A percentile compares a stretch with the other conserved stretches of the same genome.
Conservation (phyloP, 2,888 invertebrate species). For the Ceramica pisi region DNA sequence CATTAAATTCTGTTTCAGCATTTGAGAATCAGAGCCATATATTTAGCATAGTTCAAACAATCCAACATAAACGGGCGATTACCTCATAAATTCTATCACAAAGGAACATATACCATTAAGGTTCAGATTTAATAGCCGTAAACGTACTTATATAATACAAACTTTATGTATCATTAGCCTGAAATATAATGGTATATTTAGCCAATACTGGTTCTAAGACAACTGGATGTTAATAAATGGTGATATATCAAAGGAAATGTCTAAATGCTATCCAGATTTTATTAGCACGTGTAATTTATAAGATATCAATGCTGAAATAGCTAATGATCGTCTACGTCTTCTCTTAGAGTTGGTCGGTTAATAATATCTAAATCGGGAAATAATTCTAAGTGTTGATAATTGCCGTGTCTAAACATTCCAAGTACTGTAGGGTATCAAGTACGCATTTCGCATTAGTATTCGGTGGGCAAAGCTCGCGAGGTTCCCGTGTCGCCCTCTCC, state of each 20-base stretch:
- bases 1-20: constrained; percentile 42
- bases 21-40: constrained; percentile 47
- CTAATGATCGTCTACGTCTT: constrained; percentile 1
- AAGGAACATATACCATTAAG: constrained; percentile 47
- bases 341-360: background rate
- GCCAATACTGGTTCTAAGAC: constrained; percentile 15
- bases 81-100: constrained; percentile 53
- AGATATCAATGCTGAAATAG: constrained; percentile 7
- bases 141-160: constrained; percentile 20
- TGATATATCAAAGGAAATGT: constrained; percentile 33
- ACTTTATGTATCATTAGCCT: constrained; percentile 29
- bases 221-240: constrained; percentile 15
- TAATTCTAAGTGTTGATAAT: background rate
- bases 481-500: constrained; percentile 44
- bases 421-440: constrained; percentile 30
- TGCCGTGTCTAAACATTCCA: constrained; percentile 28
- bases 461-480: constrained; percentile 31
- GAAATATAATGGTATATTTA: constrained; percentile 38
- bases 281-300: constrained; percentile 12
- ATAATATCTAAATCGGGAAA: constrained; percentile 6
- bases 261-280: constrained; percentile 20
- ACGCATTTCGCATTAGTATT: constrained; percentile 52
- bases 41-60: constrained; percentile 52
- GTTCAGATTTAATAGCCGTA: constrained; percentile 45
- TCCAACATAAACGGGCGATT: constrained; percentile 52